Evolutionary conservation across 2,888 invertebrate genomes (phyloP), one percentile per base, ranked within the genome.

Genomic region (Chrysodeixis includens): DNA sequence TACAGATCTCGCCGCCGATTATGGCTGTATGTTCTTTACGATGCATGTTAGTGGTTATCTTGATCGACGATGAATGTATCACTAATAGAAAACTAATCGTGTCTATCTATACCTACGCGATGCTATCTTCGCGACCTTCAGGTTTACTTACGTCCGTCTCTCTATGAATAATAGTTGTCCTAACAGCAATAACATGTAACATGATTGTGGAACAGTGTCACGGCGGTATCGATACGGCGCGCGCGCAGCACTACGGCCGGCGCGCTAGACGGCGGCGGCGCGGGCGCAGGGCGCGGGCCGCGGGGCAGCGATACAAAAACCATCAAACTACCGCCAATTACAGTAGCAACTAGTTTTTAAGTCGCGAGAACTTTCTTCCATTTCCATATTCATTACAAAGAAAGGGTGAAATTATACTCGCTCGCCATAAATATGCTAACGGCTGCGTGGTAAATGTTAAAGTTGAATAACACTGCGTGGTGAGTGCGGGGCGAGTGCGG

Each of bases 281-380:
- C 57, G 59, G 56, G 30, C 46, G 46, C 46, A 49, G 46, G 46
- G 16, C 40, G 57, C 52, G 58, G 44, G 44, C 46, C 14, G 46
- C 57, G 60, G 53, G 30, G 54, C 71, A 7, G 30, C 56, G 26
- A 16, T 76, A 82, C 88, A 91, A 92, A 92, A 92, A 91, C 84
- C 62, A 78, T 76, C 78, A 76, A 85, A 83, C 88, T 78, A 79
- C 79, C 84, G 85, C 89, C 93, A 92, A 93, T 93, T 94, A 93
- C 88, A 88, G 90, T 87, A 89, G 91, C 90, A 81, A 86, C 89
- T 86, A 90, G 90, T 93, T 93, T 93, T 92, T 92, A 86, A 87
- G 75, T 78, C 88, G 90, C 91, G 93, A 93, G 94, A 93, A 94
- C 94, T 94, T 94, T 94, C 94, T 94, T 92, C 90, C 71, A 93